Percentiles rank a stretch among this genome's conserved stretches.
These are phyloP conservation scores for Neoniphon sammara DNA, from an alignment of 2,797 vertebrate species.

Conservation along the genomic window DNA sequence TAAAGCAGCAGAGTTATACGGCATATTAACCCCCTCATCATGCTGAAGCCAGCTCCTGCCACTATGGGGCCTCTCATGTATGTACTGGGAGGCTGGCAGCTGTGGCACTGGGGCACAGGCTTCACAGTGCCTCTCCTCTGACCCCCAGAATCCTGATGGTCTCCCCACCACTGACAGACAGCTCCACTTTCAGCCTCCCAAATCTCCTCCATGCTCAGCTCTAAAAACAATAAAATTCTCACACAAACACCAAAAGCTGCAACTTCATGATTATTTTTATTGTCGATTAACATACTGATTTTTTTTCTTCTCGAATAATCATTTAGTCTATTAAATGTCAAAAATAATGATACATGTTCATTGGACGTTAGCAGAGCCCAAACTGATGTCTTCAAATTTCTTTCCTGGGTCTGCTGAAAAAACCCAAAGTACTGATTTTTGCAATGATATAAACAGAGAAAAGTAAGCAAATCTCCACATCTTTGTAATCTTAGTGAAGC, in stretches of 20 bases:
- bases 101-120: slow-evolving; percentile 65
- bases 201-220: slow-evolving; percentile 68
- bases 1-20: slow-evolving; percentile 70
- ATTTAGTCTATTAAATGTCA: too few relatives aligned
- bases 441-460: too few relatives aligned
- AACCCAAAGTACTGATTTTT: too few relatives aligned
- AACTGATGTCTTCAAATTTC: too few relatives aligned
- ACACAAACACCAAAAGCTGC: slow-evolving; percentile 6
- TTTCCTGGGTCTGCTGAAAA: too few relatives aligned
- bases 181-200: slow-evolving; percentile 76
- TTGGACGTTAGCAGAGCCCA: too few relatives aligned
- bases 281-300: too few relatives aligned
- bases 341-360: too few relatives aligned
- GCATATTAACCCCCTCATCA: slow-evolving; percentile 69
- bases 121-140: slow-evolving; percentile 78
- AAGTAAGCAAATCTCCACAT: too few relatives aligned
- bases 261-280: too few relatives aligned
- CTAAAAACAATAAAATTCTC: slow-evolving; percentile 70
- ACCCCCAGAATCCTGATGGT: slow-evolving; percentile 74
- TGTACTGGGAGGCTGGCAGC: slow-evolving; percentile 68
- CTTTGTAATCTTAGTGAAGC: too few relatives aligned
- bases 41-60: slow-evolving; percentile 63
- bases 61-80: slow-evolving; percentile 53
- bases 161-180: slow-evolving; percentile 65
- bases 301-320: too few relatives aligned